These are phyloP conservation scores for Catamblyrhynchus diadema DNA, from an alignment of 2,797 vertebrate genomes.

Conservation along the genomic window DNA sequence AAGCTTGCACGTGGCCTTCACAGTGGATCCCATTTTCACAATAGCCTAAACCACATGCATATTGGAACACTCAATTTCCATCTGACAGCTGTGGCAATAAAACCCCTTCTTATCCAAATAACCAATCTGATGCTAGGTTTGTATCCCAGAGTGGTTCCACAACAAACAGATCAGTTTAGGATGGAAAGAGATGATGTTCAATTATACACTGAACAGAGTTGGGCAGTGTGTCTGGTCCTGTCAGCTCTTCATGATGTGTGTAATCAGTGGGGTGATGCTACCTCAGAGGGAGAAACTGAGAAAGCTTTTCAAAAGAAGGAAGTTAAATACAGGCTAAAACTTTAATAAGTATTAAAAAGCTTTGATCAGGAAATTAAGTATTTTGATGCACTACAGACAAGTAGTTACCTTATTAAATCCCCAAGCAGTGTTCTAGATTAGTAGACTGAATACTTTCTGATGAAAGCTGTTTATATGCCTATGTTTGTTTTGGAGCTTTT, in stretches of 20 bases:
- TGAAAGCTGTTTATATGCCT: background rate
- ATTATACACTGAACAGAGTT: background rate
- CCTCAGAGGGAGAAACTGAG: background rate
- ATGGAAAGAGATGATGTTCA: background rate
- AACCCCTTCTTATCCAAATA: background rate
- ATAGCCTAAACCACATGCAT: background rate
- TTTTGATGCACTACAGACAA: background rate
- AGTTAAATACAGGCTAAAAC: background rate
- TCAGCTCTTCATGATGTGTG: background rate
- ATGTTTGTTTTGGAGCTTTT: background rate
- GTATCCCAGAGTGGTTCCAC: background rate
- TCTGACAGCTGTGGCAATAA: background rate
- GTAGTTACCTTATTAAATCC: background rate
- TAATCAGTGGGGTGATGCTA: background rate
- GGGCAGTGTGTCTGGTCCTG: background rate
- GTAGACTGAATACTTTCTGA: background rate
- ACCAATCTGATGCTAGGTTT: background rate
- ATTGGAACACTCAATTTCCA: background rate
- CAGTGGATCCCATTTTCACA: background rate
- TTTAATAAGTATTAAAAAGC: background rate
- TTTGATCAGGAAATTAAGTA: background rate
- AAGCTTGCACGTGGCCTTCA: background rate
- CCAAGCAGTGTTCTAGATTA: background rate
- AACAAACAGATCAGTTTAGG: background rate
- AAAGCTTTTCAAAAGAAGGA: background rate